Conservation (phyloP, 2,888 invertebrate species). For the Drosophila prostipennis region DNA sequence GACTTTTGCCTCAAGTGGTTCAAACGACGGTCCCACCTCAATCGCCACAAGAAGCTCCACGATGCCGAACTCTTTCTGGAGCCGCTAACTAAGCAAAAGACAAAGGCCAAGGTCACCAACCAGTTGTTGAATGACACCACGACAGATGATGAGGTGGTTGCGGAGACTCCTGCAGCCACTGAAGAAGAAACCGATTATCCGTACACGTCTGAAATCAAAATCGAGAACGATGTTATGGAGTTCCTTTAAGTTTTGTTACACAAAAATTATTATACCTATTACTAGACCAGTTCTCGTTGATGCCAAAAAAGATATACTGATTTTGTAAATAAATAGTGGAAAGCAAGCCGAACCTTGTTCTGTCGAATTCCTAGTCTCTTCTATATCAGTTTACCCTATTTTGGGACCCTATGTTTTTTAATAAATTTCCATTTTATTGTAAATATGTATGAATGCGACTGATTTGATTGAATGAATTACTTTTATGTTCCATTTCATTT, state of each 20-base stretch:
- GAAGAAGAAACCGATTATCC: slow-evolving; percentile 52
- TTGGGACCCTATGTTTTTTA: neutral
- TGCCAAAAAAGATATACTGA: slow-evolving; percentile 51
- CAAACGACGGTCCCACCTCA: slow-evolving; percentile 81
- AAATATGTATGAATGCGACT: slow-evolving; percentile 30
- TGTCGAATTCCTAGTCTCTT: slow-evolving; percentile 17
- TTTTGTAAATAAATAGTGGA: slow-evolving; percentile 45
- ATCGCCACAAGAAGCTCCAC: slow-evolving; percentile 80
- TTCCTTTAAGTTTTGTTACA: slow-evolving; percentile 48
- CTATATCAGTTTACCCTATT: slow-evolving; percentile 22
- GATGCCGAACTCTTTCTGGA: slow-evolving; percentile 70
- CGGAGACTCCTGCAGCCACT: slow-evolving; percentile 12
- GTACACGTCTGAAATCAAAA: slow-evolving; percentile 55
- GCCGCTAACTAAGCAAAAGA: slow-evolving; percentile 34
- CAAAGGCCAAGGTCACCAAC: slow-evolving; percentile 15
- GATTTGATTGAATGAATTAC: slow-evolving; percentile 22
- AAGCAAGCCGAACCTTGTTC: slow-evolving; percentile 23
- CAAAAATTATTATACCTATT: slow-evolving; percentile 28
- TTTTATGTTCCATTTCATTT: slow-evolving; percentile 13
- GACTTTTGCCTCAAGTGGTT: slow-evolving; percentile 79
- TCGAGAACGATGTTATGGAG: slow-evolving; percentile 61
- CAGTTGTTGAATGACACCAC: neutral
- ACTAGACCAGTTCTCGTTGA: slow-evolving; percentile 68
- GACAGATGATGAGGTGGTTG: neutral
- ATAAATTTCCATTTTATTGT: slow-evolving; percentile 21